Evolutionary conservation across 2,797 vertebrate species (phyloP).

Genomic region (Pipistrellus nathusii): DNA sequence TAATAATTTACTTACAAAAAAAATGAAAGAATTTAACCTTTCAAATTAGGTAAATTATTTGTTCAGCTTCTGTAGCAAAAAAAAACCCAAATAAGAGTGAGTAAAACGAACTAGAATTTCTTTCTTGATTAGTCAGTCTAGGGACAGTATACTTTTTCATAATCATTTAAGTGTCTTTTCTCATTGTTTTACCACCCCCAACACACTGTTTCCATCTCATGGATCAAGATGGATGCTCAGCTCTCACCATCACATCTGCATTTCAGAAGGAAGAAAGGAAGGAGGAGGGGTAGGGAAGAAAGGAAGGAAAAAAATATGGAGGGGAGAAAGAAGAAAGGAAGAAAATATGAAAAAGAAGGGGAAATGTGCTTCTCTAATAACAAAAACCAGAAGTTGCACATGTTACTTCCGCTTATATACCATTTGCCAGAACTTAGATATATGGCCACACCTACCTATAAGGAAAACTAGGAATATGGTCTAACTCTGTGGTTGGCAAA

Average conservation of each 20-base stretch:
- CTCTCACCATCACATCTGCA: neutral
- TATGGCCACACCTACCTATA: neutral
- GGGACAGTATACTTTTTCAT: neutral
- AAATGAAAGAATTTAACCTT: constrained; percentile 10
- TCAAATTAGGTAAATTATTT: constrained; percentile 6
- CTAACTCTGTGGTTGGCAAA: neutral
- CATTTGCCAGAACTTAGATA: neutral
- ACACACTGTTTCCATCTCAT: neutral
- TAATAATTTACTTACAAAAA: neutral
- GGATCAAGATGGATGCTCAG: neutral
- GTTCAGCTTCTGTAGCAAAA: neutral
- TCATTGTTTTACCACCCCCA: neutral
- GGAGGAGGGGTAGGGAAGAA: neutral
- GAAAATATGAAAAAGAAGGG: neutral
- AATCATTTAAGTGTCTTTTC: neutral
- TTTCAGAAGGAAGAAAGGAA: neutral
- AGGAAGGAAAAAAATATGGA: neutral
- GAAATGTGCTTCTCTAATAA: neutral
- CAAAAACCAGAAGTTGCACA: neutral
- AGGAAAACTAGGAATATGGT: neutral
- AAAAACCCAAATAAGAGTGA: neutral
- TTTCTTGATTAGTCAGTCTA: neutral
- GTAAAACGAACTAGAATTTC: neutral
- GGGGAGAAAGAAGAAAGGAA: too few relatives aligned
- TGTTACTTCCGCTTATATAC: neutral